Evolutionary conservation across 1,140 invertebrate genomes (phyloP).

Genomic region (Lucilia sericata): DNA sequence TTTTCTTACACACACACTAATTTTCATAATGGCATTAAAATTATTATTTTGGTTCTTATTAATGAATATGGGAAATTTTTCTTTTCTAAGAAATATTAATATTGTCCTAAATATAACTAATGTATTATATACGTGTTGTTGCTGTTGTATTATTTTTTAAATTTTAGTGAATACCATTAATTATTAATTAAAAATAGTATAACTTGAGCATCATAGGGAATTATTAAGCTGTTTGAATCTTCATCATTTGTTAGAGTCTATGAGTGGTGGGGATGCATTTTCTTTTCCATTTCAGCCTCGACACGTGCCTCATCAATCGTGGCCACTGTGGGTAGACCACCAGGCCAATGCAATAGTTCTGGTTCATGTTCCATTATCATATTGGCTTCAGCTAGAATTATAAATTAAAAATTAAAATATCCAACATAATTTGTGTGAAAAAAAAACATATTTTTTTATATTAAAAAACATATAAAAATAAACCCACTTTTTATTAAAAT

Average conservation of each 20-base stretch:
- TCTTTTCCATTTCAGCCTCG: slow-evolving; percentile 75
- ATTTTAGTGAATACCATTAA: not conserved
- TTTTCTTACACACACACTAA: no score
- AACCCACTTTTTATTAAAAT: not conserved
- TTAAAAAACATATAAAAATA: not conserved
- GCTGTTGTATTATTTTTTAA: not conserved
- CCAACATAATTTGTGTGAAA: not conserved
- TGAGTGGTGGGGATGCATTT: slow-evolving; percentile 72
- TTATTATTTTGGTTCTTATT: no score
- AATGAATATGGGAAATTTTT: not conserved
- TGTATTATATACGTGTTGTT: slow-evolving; percentile 13
- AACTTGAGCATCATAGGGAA: slow-evolving; percentile 22
- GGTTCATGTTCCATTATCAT: slow-evolving; percentile 81
- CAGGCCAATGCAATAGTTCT: slow-evolving; percentile 76
- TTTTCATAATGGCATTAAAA: no score
- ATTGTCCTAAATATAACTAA: slow-evolving; percentile 35
- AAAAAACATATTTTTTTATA: not conserved
- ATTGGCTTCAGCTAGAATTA: slow-evolving; percentile 79
- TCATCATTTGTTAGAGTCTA: slow-evolving; percentile 48
- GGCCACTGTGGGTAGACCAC: slow-evolving; percentile 77
- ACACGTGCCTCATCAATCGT: slow-evolving; percentile 76
- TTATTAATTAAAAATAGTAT: not conserved
- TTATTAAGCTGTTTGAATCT: not conserved
- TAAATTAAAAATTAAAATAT: not conserved
- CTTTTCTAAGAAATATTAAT: not conserved